Evolutionary conservation across 2,113 vertebrate species (phyloP).

Genomic region (Spheniscus mendiculus): DNA sequence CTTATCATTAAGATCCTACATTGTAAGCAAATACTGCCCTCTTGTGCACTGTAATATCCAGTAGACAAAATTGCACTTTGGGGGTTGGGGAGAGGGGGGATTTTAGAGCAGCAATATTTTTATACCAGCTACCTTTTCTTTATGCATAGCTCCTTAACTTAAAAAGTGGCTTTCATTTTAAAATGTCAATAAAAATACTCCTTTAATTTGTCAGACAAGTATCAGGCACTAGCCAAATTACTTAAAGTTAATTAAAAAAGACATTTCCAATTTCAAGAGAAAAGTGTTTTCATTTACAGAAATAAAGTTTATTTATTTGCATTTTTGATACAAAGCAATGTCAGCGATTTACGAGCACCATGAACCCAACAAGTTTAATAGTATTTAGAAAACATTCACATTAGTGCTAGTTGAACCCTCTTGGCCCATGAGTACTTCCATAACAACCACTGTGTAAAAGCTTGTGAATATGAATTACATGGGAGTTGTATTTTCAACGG

Average conservation of each 20-base stretch:
- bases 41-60: conserved; percentile 66
- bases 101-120: background rate
- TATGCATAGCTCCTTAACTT: background rate
- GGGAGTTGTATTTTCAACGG: background rate
- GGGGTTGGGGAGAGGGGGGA: background rate
- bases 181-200: background rate
- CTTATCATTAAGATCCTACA: background rate
- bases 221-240: background rate
- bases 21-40: conserved; percentile 76
- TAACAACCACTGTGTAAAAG: background rate
- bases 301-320: background rate
- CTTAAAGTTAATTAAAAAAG: background rate
- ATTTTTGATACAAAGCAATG: background rate
- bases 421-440: background rate
- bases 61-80: background rate
- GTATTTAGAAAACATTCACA: background rate
- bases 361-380: background rate
- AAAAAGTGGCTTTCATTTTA: background rate
- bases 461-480: background rate
- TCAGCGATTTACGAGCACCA: background rate
- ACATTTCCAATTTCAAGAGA: background rate
- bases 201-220: background rate
- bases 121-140: background rate
- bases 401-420: background rate
- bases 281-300: background rate